phyloP scores from a whole-genome alignment of 1,140 invertebrate species.

The Lanistes nyassanus region DNA sequence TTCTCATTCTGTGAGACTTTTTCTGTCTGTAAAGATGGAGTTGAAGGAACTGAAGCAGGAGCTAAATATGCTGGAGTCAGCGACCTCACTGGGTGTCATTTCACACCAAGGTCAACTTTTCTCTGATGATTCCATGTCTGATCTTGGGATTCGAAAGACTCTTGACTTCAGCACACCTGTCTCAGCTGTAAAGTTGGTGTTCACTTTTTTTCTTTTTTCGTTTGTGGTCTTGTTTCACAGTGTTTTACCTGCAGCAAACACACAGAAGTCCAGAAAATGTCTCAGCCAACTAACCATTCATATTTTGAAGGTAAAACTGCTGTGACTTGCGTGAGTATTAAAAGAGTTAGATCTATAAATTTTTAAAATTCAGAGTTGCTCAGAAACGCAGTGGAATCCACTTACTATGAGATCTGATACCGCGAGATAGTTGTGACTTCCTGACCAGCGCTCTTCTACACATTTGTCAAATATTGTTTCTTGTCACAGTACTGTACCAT shows the following conservation, averaged over 20 bases:
- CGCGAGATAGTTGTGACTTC: no score
- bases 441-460: no score
- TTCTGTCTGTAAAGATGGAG: conserved; percentile 42
- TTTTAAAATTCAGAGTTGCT: no score
- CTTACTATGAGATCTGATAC: no score
- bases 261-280: background rate
- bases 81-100: conserved; percentile 51
- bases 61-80: conserved; percentile 59
- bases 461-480: no score
- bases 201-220: background rate
- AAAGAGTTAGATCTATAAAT: no score
- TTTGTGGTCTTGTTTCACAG: background rate
- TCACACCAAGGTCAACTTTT: conserved; percentile 15
- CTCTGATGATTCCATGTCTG: conserved; percentile 56
- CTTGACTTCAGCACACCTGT: conserved; percentile 55
- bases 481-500: no score
- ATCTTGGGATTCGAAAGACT: conserved; percentile 59
- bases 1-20: no score
- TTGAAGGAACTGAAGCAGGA: conserved; percentile 61
- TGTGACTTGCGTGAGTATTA: no score
- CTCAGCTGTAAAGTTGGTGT: conserved; percentile 23
- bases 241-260: background rate
- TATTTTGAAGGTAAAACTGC: no score
- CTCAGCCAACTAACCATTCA: background rate
- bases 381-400: no score